A percentile compares a stretch with the other conserved stretches of the same genome.
Conservation (phyloP, 2,797 vertebrate species). For the Telmatherina bonti region DNA sequence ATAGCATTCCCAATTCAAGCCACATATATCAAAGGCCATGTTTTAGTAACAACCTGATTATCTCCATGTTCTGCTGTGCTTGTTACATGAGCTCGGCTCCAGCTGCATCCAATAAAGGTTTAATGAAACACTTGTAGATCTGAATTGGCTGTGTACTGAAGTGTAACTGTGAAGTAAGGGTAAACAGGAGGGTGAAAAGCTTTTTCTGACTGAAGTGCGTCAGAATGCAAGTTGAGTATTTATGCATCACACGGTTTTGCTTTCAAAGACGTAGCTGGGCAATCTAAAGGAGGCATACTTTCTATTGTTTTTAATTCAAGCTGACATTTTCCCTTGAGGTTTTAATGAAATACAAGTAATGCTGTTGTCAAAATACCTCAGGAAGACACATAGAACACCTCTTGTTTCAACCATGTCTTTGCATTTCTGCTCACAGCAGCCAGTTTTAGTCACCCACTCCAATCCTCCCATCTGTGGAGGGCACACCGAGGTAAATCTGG, state of each 20-base stretch:
- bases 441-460: too few species aligned
- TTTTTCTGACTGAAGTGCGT: constrained; percentile 14
- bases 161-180: constrained; percentile 21
- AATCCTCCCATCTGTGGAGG: too few species aligned
- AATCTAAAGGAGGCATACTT: not conserved
- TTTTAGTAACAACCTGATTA: constrained; percentile 11
- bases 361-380: too few species aligned
- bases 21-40: constrained; percentile 17
- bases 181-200: constrained; percentile 36
- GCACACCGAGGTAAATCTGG: too few species aligned
- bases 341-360: too few species aligned
- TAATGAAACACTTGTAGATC: constrained; percentile 57
- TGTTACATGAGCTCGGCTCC: constrained; percentile 1
- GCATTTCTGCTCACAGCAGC: too few species aligned
- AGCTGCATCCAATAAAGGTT: constrained; percentile 47
- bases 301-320: too few species aligned
- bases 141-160: constrained; percentile 23
- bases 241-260: not conserved
- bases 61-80: constrained; percentile 20
- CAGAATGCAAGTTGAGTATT: not conserved
- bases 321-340: too few species aligned
- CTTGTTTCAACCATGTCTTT: too few species aligned
- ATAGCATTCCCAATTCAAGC: constrained; percentile 18
- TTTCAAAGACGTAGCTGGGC: not conserved
- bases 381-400: too few species aligned